Evolutionary conservation across 1,140 invertebrate genomes (phyloP).

Genomic region (Eupristina koningsbergeri): DNA sequence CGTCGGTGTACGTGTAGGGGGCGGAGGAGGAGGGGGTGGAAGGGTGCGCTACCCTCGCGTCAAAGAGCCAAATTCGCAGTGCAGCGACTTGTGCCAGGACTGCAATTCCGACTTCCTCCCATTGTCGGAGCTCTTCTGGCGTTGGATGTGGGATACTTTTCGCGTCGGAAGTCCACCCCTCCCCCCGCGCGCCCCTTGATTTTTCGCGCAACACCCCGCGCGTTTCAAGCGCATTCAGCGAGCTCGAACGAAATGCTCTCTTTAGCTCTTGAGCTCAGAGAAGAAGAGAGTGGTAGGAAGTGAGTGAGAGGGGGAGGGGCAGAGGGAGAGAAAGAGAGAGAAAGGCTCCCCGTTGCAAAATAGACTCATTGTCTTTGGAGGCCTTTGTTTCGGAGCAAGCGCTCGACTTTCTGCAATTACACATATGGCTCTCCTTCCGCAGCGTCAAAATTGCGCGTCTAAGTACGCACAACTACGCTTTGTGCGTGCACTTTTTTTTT

Average conservation of each 20-base stretch:
- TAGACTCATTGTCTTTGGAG: constrained; percentile 46
- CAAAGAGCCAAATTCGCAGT: neutral
- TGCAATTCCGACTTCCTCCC: constrained; percentile 29
- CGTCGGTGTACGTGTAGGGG: neutral
- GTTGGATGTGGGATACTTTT: neutral
- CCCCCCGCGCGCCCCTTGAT: constrained; percentile 18
- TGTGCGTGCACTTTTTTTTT: constrained; percentile 17
- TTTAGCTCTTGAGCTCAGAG: neutral
- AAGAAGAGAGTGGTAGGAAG: neutral
- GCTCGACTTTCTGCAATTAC: constrained; percentile 36
- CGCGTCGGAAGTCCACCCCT: neutral
- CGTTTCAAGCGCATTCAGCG: constrained; percentile 3
- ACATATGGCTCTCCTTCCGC: constrained; percentile 38
- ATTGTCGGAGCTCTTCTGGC: neutral
- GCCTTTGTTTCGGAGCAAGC: constrained; percentile 13
- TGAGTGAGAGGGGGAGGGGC: neutral
- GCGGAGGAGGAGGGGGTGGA: neutral
- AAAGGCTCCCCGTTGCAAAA: constrained; percentile 9
- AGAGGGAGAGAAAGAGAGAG: neutral
- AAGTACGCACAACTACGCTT: constrained; percentile 21
- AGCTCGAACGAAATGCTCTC: neutral
- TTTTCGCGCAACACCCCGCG: constrained; percentile 29
- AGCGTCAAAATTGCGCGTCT: constrained; percentile 39
- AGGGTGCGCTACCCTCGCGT: neutral
- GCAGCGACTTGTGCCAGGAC: constrained; percentile 12